These are phyloP conservation scores for Xiphophorus couchianus DNA, from an alignment of 2,113 vertebrate genomes.

Conservation along the genomic window DNA sequence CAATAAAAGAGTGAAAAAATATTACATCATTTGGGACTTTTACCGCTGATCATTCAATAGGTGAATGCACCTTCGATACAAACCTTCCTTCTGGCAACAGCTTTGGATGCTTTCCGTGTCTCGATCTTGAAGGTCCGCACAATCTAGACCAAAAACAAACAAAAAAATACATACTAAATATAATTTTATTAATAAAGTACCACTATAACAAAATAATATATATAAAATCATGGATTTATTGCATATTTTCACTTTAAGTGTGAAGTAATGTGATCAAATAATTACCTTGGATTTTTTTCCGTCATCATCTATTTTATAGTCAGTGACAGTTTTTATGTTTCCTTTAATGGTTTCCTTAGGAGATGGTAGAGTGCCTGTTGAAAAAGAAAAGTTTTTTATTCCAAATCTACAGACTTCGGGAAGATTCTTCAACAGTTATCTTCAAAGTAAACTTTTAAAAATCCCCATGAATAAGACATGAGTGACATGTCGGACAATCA, in stretches of 20 bases:
- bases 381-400: neutral
- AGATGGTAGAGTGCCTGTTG: conserved; percentile 84
- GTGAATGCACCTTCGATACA: neutral
- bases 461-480: neutral
- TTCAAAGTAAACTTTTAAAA: neutral
- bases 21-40: neutral
- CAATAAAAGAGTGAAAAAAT: neutral
- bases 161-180: no score
- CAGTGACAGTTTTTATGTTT: conserved; percentile 92
- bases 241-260: neutral
- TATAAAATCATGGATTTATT: no score
- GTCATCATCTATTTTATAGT: conserved; percentile 93
- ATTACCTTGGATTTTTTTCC: conserved; percentile 91
- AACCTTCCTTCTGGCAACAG: conserved; percentile 93
- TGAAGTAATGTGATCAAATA: neutral
- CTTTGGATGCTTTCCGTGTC: conserved; percentile 94
- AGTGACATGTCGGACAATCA: neutral
- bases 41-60: neutral
- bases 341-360: conserved; percentile 92
- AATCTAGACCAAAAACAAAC: conserved; percentile 78
- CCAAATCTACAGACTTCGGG: no score
- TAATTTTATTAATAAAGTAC: no score
- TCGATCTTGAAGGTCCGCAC: conserved; percentile 94
- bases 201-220: no score
- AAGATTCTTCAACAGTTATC: no score